Percentiles rank a stretch among this genome's conserved stretches.
phyloP scores from a whole-genome alignment of 1,140 invertebrate species.

The Diploscapter pachys region DNA sequence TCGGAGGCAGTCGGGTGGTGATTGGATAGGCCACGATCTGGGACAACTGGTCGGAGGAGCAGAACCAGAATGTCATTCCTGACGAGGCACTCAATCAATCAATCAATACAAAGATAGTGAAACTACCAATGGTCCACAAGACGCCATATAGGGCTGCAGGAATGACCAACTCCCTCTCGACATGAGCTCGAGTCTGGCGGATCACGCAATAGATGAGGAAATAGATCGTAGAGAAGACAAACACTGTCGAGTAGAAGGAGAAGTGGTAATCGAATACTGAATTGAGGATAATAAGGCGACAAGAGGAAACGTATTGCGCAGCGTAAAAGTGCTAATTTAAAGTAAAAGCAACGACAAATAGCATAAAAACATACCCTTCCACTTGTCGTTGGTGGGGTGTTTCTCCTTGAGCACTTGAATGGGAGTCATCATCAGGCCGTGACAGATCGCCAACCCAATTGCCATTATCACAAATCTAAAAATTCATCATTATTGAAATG shows the following conservation, averaged over 20 bases:
- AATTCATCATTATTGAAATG: neutral
- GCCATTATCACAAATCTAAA: neutral
- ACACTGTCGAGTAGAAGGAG: neutral
- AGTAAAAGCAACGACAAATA: neutral
- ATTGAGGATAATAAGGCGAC: neutral
- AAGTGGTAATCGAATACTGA: slow-evolving; percentile 1
- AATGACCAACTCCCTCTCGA: neutral
- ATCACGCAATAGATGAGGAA: neutral
- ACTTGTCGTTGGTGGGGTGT: neutral
- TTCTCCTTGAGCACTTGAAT: neutral
- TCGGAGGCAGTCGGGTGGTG: neutral
- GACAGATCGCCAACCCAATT: neutral
- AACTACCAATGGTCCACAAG: slow-evolving; percentile 9
- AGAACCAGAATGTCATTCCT: slow-evolving; percentile 4
- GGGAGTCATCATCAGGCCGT: slow-evolving; percentile 1
- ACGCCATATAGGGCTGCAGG: neutral
- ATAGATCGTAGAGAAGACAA: neutral
- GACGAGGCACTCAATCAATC: neutral
- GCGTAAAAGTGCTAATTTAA: too few relatives aligned
- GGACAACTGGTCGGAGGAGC: neutral
- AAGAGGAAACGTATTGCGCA: too few relatives aligned
- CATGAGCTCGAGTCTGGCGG: neutral
- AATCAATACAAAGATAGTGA: too few relatives aligned
- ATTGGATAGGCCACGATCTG: neutral
- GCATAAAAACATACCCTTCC: neutral